Evolutionary conservation across 2,888 invertebrate genomes (phyloP).

Genomic region (Trissonchulus sp.): DNA sequence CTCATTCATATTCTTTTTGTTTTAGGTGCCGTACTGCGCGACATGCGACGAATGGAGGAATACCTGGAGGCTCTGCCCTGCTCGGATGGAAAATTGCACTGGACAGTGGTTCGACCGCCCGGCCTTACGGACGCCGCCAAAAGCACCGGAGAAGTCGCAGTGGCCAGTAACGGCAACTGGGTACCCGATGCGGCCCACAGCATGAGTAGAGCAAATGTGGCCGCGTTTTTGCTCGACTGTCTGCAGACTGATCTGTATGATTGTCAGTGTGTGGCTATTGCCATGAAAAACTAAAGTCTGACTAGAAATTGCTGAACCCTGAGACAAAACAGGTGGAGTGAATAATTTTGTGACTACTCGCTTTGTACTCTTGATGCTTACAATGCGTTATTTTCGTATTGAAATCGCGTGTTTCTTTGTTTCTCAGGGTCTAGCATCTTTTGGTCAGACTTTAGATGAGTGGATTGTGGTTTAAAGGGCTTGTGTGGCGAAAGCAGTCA

Average conservation of each 20-base stretch:
- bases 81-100: background rate
- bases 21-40: slow-evolving; percentile 16
- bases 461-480: too few species aligned
- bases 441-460: too few species aligned
- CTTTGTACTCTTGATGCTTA: too few species aligned
- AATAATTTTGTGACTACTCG: too few species aligned
- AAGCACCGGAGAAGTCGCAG: background rate
- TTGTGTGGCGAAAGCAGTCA: too few species aligned
- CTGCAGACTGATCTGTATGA: background rate
- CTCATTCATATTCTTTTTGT: too few species aligned
- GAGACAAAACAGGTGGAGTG: too few species aligned
- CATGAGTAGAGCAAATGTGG: background rate
- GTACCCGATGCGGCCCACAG: background rate
- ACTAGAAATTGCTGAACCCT: too few species aligned
- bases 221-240: background rate
- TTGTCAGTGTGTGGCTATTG: background rate
- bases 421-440: too few species aligned
- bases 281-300: too few species aligned
- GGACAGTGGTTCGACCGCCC: background rate
- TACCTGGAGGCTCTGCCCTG: background rate
- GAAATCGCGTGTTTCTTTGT: too few species aligned
- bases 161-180: background rate
- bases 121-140: background rate
- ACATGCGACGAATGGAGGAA: slow-evolving; percentile 1
- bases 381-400: too few species aligned